These are phyloP conservation scores for Salticus scenicus DNA, from an alignment of 2,888 invertebrate genomes.

Conservation along the genomic window DNA sequence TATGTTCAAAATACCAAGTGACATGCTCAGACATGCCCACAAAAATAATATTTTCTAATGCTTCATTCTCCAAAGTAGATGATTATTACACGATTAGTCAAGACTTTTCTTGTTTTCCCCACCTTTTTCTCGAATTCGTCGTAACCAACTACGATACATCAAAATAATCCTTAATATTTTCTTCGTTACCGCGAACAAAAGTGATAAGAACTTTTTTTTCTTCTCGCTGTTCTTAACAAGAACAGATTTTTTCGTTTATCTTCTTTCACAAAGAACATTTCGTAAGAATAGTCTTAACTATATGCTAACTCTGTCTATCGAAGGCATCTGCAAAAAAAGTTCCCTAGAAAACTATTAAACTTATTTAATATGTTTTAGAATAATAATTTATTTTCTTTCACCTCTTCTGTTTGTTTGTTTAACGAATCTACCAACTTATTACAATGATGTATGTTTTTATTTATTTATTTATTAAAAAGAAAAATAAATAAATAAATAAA, in stretches of 20 bases:
- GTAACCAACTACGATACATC: constrained; percentile 23
- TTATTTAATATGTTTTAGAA: no score
- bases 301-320: background rate
- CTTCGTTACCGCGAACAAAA: constrained; percentile 30
- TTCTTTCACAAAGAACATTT: background rate
- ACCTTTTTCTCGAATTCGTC: background rate
- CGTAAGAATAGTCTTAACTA: background rate
- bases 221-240: background rate
- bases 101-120: background rate
- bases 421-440: no score
- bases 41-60: background rate
- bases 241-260: background rate
- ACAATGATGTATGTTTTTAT: no score
- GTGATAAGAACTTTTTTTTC: constrained; percentile 4
- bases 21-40: background rate
- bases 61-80: background rate
- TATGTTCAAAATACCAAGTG: no score
- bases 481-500: no score
- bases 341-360: no score
- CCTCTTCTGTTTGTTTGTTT: no score
- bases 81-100: constrained; percentile 10
- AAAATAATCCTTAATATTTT: constrained; percentile 49
- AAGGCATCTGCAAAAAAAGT: background rate
- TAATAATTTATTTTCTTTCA: no score
- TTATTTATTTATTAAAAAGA: no score